A percentile compares a stretch with the other conserved stretches of the same genome.
phyloP scores from a whole-genome alignment of 2,888 invertebrate species.

The Flexamia atlantica region DNA sequence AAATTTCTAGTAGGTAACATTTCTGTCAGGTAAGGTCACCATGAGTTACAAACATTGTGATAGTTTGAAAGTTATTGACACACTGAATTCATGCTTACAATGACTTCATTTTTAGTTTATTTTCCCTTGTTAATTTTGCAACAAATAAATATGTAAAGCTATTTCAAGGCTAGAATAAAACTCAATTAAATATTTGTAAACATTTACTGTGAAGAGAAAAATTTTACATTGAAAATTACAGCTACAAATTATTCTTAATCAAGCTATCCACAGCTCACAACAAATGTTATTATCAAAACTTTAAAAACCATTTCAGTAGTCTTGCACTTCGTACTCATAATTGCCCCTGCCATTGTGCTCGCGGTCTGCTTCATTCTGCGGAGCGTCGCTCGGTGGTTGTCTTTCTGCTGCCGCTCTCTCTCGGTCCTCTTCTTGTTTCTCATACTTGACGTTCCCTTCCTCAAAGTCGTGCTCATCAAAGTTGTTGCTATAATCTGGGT shows the following conservation, averaged over 20 bases:
- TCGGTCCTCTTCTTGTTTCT: conserved; percentile 66
- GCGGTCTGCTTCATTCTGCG: conserved; percentile 15
- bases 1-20: no score
- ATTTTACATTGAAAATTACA: conserved; percentile 25
- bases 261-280: neutral
- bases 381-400: neutral
- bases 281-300: conserved; percentile 13
- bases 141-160: no score
- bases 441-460: conserved; percentile 67
- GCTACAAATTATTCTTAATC: neutral
- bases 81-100: no score
- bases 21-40: no score
- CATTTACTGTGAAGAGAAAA: conserved; percentile 10
- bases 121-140: no score
- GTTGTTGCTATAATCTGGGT: conserved; percentile 84
- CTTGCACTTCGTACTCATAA: conserved; percentile 63
- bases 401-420: conserved; percentile 56
- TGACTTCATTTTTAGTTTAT: no score
- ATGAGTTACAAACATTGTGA: no score
- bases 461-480: conserved; percentile 78
- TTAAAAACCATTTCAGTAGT: conserved; percentile 51
- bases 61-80: no score
- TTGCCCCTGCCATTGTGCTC: conserved; percentile 61
- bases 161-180: neutral
- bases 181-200: conserved; percentile 19